Evolutionary conservation across 2,113 vertebrate genomes (phyloP).

Genomic region (Ageneiosus marmoratus): DNA sequence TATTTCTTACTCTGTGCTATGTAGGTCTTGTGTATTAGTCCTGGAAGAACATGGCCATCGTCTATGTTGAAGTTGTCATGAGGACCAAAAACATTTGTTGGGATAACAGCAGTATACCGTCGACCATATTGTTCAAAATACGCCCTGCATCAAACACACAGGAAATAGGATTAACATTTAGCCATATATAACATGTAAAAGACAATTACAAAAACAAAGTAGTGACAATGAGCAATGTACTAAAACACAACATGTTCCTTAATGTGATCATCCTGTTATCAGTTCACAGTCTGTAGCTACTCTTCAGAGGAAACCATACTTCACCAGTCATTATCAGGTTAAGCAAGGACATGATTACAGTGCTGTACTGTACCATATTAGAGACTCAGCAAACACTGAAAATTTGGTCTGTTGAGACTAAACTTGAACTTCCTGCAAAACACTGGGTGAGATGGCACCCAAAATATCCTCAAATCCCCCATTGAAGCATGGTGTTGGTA

Average conservation of each 20-base stretch:
- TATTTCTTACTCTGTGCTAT: constrained; percentile 83
- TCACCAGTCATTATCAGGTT: background rate
- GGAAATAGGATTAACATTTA: constrained; percentile 1
- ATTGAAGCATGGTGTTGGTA: background rate
- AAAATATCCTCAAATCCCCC: background rate
- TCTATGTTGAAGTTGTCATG: constrained; percentile 95
- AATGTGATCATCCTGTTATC: background rate
- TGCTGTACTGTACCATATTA: background rate
- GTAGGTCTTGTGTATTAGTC: constrained; percentile 93
- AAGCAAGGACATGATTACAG: background rate
- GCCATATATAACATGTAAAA: background rate
- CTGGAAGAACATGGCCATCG: constrained; percentile 90
- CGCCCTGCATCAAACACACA: constrained; percentile 67
- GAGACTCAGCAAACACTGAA: background rate
- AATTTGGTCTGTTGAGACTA: too few species aligned
- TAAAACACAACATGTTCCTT: background rate
- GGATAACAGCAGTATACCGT: constrained; percentile 87
- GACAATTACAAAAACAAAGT: background rate
- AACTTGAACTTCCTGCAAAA: background rate
- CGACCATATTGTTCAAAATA: constrained; percentile 83
- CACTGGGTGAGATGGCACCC: background rate
- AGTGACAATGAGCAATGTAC: background rate
- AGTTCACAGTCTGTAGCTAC: background rate
- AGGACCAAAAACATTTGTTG: constrained; percentile 93
- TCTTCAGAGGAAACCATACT: too few species aligned